These are phyloP conservation scores for Periophthalmus modestus DNA, from an alignment of 2,113 vertebrate species.

Conservation along the genomic window DNA sequence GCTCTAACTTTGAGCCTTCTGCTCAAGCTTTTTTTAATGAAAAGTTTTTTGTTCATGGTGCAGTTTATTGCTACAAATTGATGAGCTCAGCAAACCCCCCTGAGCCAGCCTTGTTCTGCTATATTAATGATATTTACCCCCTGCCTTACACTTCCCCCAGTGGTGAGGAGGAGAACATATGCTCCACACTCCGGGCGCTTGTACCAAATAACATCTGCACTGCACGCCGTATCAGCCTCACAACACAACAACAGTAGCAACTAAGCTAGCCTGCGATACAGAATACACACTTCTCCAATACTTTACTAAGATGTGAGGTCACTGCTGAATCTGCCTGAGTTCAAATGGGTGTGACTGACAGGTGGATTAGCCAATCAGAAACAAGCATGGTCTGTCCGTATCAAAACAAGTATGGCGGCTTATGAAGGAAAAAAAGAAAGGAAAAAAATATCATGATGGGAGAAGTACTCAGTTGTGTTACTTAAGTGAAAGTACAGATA, in stretches of 20 bases:
- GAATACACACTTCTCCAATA: no score
- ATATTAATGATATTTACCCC: conserved; percentile 60
- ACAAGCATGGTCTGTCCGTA: no score
- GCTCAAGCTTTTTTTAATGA: not conserved
- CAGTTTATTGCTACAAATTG: not conserved
- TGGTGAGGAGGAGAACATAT: conserved; percentile 53
- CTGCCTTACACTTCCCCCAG: conserved; percentile 30
- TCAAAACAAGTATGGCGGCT: no score
- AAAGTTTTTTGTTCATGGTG: not conserved
- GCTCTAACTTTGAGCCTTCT: not conserved
- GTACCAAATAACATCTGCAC: conserved; percentile 24
- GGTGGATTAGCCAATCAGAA: no score
- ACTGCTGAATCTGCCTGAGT: no score
- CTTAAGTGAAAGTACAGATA: no score
- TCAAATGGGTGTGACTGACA: no score
- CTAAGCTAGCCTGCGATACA: no score
- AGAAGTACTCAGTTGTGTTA: no score
- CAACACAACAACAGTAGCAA: conserved; percentile 28
- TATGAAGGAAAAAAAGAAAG: no score
- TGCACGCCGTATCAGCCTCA: conserved; percentile 2
- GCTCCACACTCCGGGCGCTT: conserved; percentile 41
- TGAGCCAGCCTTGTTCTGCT: conserved; percentile 65
- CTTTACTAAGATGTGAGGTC: no score
- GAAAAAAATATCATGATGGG: no score
- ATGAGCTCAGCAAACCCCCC: conserved; percentile 50